Conservation (phyloP, 2,888 invertebrate genomes). For the Melanchra persicariae region DNA sequence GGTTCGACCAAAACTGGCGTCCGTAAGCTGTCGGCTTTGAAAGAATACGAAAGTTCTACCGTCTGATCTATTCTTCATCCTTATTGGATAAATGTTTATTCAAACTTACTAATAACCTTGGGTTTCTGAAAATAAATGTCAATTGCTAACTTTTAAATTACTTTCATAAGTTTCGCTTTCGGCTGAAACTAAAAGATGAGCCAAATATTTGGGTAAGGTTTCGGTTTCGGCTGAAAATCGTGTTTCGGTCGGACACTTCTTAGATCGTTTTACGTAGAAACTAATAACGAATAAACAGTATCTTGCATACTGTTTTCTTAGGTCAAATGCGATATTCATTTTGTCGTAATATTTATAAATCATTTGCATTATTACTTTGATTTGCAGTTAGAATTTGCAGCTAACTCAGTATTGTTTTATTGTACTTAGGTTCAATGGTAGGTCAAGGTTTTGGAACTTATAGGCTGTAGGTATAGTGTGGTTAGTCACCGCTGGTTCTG, state of each 20-base stretch:
- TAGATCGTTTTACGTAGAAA: constrained; percentile 59
- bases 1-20: neutral
- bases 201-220: neutral
- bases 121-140: neutral
- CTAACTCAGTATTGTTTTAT: constrained; percentile 72
- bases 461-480: constrained; percentile 65
- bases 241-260: constrained; percentile 24
- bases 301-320: constrained; percentile 73
- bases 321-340: constrained; percentile 64
- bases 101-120: neutral
- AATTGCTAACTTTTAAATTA: neutral
- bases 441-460: constrained; percentile 59
- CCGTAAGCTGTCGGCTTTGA: neutral
- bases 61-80: neutral
- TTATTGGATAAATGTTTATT: neutral
- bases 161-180: neutral
- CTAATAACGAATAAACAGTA: constrained; percentile 69
- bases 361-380: constrained; percentile 60
- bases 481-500: constrained; percentile 58
- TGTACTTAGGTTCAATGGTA: constrained; percentile 68
- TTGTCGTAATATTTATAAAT: constrained; percentile 63
- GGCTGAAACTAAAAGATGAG: neutral
- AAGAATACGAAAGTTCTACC: neutral
- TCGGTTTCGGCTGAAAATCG: constrained; percentile 1
- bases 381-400: constrained; percentile 57